Conservation (phyloP, 1,140 invertebrate species). For the Saxidomus purpurata region DNA sequence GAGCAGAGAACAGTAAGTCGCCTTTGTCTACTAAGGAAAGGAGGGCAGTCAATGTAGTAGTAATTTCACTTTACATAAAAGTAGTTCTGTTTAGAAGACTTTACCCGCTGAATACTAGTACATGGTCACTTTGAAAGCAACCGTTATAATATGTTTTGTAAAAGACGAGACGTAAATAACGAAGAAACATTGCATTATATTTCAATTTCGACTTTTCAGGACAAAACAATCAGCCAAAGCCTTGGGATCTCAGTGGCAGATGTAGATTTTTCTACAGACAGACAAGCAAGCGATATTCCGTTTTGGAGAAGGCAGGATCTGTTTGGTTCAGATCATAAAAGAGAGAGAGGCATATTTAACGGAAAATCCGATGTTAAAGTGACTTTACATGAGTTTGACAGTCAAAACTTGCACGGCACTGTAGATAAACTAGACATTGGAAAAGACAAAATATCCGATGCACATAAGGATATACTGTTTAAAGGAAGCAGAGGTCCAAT, state of each 20-base stretch:
- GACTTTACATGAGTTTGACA: neutral
- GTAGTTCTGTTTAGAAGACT: too few relatives aligned
- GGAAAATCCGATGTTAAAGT: constrained; percentile 42
- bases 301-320: constrained; percentile 46
- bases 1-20: too few relatives aligned
- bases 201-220: too few relatives aligned
- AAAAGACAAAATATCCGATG: constrained; percentile 29
- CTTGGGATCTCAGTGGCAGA: constrained; percentile 38
- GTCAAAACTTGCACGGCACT: neutral
- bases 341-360: neutral
- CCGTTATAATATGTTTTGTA: too few relatives aligned
- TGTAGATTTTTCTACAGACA: constrained; percentile 40
- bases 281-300: constrained; percentile 2
- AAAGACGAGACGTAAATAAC: too few relatives aligned
- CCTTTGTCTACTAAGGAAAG: too few relatives aligned
- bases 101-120: too few relatives aligned
- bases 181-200: too few relatives aligned
- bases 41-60: too few relatives aligned
- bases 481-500: neutral
- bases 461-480: neutral
- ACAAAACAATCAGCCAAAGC: constrained; percentile 52
- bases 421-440: neutral
- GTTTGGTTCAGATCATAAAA: neutral
- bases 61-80: too few relatives aligned
- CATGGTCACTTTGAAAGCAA: too few relatives aligned